Base-by-base conservation (phyloP, 2,888 invertebrate genomes). In the Hermodice carunculata region DNA sequence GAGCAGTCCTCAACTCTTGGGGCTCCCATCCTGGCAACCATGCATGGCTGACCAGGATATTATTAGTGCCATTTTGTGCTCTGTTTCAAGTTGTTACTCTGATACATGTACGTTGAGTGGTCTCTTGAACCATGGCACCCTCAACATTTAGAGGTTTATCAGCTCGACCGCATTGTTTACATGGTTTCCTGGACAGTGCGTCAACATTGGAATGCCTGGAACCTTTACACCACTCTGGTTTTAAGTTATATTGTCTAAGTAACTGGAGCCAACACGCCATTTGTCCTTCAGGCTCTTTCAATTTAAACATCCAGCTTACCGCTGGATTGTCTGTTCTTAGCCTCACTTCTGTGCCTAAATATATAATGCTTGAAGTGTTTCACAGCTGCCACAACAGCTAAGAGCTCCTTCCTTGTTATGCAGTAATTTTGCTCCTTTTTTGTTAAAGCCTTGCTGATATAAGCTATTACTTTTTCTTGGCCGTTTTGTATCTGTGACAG, bases 261-360 rank as follows among this genome's bases (percentile, higher is more conserved):
- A 32, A n/a, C 11, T 11, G 17, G n/a, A 59, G 8, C 59, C 59
- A 59, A 5, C 49, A 14, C 24, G 29, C 29, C 42, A 26, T 17
- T 8, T n/a, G n/a, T 24, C 26, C 56, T 32, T 29, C 56, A 4
- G 29, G 42, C 14, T 56, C 42, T 14, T 32, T 49, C 29, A 19
- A 22, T 24, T 49, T 31, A n/a, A n/a, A n/a, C n/a, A n/a, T n/a
- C n/a, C n/a, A n/a, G n/a, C n/a, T n/a, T n/a, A 1, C 22, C 8
- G 57, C 19, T 3, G 22, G n/a, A 26, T 58, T 43, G 24, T 58
- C 58, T 2, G 58, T 58, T 17, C 46, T 24, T 14, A 58, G 48
- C 3, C 24, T 43, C n/a, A 58, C 46, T 34, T 29, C 3, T 31
- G 24, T 31, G 6, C 58, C 58, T 32, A n/a, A n/a, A n/a, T n/a